phyloP scores from a whole-genome alignment of 2,113 vertebrate species.

The Ophthalmolycus amberensis region DNA sequence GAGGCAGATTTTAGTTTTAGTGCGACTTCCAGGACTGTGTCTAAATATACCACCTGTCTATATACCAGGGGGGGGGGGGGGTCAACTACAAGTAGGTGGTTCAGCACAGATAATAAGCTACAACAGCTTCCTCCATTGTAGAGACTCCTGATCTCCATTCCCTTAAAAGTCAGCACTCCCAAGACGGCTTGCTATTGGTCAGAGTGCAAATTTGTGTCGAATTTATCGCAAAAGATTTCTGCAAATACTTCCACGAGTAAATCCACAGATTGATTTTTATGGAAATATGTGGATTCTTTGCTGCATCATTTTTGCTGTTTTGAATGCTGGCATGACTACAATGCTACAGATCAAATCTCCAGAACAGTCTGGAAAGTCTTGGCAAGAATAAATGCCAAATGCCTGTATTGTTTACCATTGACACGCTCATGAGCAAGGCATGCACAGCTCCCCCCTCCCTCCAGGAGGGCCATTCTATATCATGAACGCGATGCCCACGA shows the following conservation, averaged over 20 bases:
- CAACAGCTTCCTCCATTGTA: not conserved
- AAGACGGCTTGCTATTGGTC: not conserved
- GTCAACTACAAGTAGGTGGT: not conserved
- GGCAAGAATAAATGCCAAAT: not conserved
- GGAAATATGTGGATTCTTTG: not conserved
- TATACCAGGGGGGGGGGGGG: not conserved
- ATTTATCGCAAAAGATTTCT: not conserved
- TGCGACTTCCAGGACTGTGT: not conserved
- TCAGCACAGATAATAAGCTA: not conserved
- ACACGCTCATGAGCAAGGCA: not conserved
- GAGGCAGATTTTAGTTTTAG: not conserved
- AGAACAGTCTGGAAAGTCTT: not conserved
- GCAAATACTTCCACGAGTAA: not conserved
- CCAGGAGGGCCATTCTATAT: conserved; percentile 24
- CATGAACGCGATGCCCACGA: conserved; percentile 15
- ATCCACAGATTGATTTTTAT: not conserved
- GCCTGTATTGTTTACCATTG: not conserved
- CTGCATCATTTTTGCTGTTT: not conserved
- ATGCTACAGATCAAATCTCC: not conserved
- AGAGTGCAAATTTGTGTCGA: not conserved
- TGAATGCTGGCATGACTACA: not conserved
- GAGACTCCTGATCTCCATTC: not conserved
- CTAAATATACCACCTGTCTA: not conserved
- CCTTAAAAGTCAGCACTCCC: not conserved
- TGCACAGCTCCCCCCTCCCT: not conserved